Evolutionary conservation across 2,888 invertebrate genomes (phyloP).

Genomic region (Brachyptera putata): DNA sequence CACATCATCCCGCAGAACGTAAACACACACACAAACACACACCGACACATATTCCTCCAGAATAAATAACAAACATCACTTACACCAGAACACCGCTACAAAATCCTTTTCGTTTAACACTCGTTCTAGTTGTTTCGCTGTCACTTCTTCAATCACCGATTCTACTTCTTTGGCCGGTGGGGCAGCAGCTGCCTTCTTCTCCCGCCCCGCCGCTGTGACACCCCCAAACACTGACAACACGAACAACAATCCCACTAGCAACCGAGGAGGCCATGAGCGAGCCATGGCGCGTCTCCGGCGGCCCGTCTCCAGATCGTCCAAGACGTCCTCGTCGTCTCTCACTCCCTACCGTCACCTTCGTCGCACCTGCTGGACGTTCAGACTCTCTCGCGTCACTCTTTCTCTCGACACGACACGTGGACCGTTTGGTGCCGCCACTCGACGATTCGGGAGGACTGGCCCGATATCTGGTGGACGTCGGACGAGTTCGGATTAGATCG

Average conservation of each 20-base stretch:
- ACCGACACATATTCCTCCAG: not conserved
- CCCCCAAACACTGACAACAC: constrained; percentile 31
- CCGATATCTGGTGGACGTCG: constrained; percentile 13
- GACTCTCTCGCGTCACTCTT: too few relatives aligned
- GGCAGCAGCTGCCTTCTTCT: constrained; percentile 45
- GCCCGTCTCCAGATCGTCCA: constrained; percentile 5
- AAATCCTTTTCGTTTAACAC: constrained; percentile 87
- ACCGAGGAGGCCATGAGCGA: constrained; percentile 28
- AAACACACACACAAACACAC: constrained; percentile 11
- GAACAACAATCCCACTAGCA: constrained; percentile 23
- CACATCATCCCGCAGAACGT: not conserved
- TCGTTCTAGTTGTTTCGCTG: constrained; percentile 86
- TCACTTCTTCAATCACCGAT: constrained; percentile 89
- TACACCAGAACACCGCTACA: constrained; percentile 95
- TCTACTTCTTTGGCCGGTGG: constrained; percentile 47
- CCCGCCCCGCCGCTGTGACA: constrained; percentile 46
- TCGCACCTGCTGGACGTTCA: not conserved
- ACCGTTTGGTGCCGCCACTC: not conserved
- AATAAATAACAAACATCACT: constrained; percentile 63
- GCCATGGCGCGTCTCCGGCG: constrained; percentile 7
- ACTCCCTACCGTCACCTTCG: not conserved
- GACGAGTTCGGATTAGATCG: too few relatives aligned
- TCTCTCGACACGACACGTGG: not conserved
- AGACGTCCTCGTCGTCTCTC: constrained; percentile 3
- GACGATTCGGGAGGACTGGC: not conserved